Evolutionary conservation across 2,113 vertebrate genomes (phyloP).

Genomic region (Paratilapia polleni): DNA sequence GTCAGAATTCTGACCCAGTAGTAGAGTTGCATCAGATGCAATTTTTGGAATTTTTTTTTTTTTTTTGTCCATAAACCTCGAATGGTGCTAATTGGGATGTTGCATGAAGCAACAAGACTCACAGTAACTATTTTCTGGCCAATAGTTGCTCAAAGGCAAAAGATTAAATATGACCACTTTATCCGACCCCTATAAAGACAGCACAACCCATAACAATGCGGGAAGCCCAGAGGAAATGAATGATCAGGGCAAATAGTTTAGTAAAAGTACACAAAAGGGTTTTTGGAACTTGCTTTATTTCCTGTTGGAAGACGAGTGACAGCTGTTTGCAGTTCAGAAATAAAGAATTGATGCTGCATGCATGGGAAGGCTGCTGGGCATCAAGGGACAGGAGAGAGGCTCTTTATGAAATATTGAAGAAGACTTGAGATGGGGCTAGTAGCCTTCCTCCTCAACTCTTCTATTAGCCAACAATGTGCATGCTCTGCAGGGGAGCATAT

Average conservation of each 20-base stretch:
- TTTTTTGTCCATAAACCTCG: background rate
- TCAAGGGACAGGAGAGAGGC: slow-evolving; percentile 68
- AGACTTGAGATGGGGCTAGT: slow-evolving; percentile 66
- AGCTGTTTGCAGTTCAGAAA: slow-evolving; percentile 66
- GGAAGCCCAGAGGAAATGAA: slow-evolving; percentile 50
- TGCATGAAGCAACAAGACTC: background rate
- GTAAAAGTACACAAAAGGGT: slow-evolving; percentile 52
- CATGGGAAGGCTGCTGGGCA: slow-evolving; percentile 53
- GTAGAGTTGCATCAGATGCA: background rate
- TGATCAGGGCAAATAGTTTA: slow-evolving; percentile 52
- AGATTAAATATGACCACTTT: slow-evolving; percentile 24
- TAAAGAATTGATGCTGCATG: slow-evolving; percentile 76
- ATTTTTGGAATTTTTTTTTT: background rate
- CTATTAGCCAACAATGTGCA: slow-evolving; percentile 56
- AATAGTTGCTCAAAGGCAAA: slow-evolving; percentile 19
- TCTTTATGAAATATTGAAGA: slow-evolving; percentile 79
- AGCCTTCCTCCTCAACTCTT: slow-evolving; percentile 47
- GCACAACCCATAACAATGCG: background rate
- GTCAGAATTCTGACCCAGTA: too few relatives aligned
- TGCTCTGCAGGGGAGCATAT: slow-evolving; percentile 45
- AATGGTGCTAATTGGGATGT: background rate
- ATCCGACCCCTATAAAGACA: slow-evolving; percentile 17
- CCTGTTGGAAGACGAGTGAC: slow-evolving; percentile 53
- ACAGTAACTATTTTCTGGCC: background rate
- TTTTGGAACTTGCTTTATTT: slow-evolving; percentile 61